Percentiles rank a stretch among this genome's conserved stretches.
These are phyloP conservation scores for Kryptolebias marmoratus DNA, from an alignment of 2,113 vertebrate genomes.

Conservation along the genomic window DNA sequence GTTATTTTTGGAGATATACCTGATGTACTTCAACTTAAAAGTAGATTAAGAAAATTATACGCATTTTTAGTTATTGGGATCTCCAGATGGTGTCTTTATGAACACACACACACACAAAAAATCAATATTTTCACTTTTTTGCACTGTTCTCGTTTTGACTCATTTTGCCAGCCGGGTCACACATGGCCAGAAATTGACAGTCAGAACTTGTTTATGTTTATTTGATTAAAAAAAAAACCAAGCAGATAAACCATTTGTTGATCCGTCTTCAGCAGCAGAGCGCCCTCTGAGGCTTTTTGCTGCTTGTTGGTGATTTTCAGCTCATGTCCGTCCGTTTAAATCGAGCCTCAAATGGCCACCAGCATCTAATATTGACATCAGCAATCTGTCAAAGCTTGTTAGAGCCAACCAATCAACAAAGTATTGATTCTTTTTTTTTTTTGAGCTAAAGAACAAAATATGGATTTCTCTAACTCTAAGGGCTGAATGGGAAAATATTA, in stretches of 20 bases:
- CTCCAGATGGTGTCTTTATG: too few species aligned
- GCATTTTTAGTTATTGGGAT: too few species aligned
- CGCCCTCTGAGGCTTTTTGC: slow-evolving; percentile 2
- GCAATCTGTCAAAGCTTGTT: background rate
- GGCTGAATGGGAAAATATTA: background rate
- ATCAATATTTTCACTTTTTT: too few species aligned
- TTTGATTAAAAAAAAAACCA: background rate
- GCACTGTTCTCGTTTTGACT: too few species aligned
- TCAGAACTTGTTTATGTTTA: background rate
- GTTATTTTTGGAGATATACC: too few species aligned
- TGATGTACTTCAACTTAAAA: too few species aligned
- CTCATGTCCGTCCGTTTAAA: background rate
- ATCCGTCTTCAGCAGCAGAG: background rate
- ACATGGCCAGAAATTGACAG: too few species aligned
- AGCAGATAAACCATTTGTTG: slow-evolving; percentile 2
- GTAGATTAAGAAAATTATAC: too few species aligned
- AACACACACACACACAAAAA: too few species aligned
- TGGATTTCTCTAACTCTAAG: background rate
- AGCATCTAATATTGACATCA: slow-evolving; percentile 5
- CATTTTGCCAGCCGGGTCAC: too few species aligned
- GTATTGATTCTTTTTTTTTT: background rate
- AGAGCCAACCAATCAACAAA: slow-evolving; percentile 12
- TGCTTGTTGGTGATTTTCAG: background rate
- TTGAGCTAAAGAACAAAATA: slow-evolving; percentile 5
- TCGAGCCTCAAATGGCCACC: slow-evolving; percentile 10